Evolutionary conservation across 2,113 vertebrate genomes (phyloP).

Genomic region (Butorides virescens): DNA sequence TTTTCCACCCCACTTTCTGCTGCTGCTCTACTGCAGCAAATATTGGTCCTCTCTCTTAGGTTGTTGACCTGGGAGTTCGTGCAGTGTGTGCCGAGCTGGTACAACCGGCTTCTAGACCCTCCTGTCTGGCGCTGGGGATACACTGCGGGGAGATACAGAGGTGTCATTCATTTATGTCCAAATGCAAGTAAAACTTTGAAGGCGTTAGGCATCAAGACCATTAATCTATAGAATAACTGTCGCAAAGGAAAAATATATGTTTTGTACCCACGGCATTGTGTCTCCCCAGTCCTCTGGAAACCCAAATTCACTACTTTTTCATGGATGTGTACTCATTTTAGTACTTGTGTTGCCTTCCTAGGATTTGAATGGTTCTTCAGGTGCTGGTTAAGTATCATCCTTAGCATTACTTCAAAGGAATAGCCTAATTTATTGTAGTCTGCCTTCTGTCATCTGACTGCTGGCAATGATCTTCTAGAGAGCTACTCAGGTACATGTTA

Average conservation of each 20-base stretch:
- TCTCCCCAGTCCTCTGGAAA: not conserved
- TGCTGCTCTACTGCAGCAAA: not conserved
- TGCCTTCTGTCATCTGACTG: not conserved
- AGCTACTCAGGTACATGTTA: not conserved
- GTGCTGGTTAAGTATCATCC: not conserved
- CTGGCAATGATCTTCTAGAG: not conserved
- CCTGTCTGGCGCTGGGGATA: not conserved
- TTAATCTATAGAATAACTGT: not conserved
- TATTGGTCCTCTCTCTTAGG: not conserved
- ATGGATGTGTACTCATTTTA: not conserved
- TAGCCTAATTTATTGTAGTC: not conserved
- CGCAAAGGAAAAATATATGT: not conserved
- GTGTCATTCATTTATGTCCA: not conserved
- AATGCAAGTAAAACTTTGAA: not conserved
- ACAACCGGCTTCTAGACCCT: not conserved
- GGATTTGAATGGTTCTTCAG: not conserved
- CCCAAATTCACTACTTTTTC: not conserved
- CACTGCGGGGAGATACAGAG: fast-evolving
- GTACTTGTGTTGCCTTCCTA: not conserved
- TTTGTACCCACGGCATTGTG: not conserved
- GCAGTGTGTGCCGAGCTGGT: not conserved
- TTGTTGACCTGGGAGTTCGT: not conserved
- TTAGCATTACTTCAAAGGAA: not conserved
- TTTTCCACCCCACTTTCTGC: not conserved
- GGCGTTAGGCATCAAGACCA: not conserved